Conservation (phyloP, 2,113 vertebrate genomes). For the Microcebus murinus region DNA sequence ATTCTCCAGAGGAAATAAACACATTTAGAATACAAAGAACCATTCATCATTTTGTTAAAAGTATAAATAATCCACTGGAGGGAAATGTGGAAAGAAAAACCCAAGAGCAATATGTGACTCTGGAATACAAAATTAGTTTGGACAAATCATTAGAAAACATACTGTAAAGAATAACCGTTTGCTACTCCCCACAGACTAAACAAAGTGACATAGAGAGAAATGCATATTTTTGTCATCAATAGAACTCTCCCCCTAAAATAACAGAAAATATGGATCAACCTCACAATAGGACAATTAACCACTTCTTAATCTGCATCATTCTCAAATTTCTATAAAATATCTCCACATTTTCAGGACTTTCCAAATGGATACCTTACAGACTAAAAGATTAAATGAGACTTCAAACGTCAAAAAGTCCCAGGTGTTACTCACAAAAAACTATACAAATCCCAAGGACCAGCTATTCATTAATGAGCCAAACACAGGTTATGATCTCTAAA, state of each 20-base stretch:
- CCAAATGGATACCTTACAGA: not conserved
- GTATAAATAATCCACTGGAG: constrained; percentile 71
- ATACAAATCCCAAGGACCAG: not conserved
- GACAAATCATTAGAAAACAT: constrained; percentile 70
- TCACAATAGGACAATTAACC: constrained; percentile 15
- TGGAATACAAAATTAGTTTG: constrained; percentile 76
- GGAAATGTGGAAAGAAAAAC: constrained; percentile 27
- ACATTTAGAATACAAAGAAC: constrained; percentile 70
- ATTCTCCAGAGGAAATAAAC: constrained; percentile 70
- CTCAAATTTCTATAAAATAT: not conserved
- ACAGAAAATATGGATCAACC: not conserved
- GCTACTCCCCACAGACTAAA: constrained; percentile 19
- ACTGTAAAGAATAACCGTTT: constrained; percentile 59
- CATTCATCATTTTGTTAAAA: constrained; percentile 76
- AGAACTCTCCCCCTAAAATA: constrained; percentile 13
- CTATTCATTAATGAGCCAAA: not conserved
- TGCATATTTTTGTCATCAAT: constrained; percentile 42
- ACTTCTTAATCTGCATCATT: not conserved
- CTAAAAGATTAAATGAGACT: not conserved
- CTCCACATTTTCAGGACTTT: not conserved
- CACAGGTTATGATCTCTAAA: not conserved
- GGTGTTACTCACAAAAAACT: not conserved
- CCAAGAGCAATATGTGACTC: constrained; percentile 61
- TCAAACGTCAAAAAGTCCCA: not conserved
- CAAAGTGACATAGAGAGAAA: constrained; percentile 24